phyloP scores from a whole-genome alignment of 2,888 invertebrate genomes.

The Eupithecia exiguata region DNA sequence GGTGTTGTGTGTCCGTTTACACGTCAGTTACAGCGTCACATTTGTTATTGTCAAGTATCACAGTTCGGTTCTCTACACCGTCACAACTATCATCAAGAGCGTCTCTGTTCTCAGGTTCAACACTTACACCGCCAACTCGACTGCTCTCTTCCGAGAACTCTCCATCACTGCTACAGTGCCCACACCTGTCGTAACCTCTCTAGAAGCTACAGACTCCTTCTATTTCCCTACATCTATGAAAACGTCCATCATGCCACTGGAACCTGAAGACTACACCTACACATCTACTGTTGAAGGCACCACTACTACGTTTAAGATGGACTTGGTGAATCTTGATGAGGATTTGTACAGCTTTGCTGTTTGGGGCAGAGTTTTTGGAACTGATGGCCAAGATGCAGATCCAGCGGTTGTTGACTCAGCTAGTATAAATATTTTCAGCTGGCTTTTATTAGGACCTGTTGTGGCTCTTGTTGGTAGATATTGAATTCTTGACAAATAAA shows the following conservation, averaged over 20 bases:
- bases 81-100: neutral
- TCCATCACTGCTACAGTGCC: constrained; percentile 73
- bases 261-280: constrained; percentile 61
- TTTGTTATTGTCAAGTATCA: neutral
- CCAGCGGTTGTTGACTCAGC: constrained; percentile 49
- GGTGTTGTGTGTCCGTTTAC: no score
- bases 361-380: constrained; percentile 79
- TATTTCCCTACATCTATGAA: constrained; percentile 80
- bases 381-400: constrained; percentile 65
- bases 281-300: constrained; percentile 37
- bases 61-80: neutral
- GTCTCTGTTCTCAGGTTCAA: constrained; percentile 62
- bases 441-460: constrained; percentile 36
- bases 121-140: constrained; percentile 66
- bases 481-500: neutral
- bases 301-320: constrained; percentile 51
- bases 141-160: constrained; percentile 75
- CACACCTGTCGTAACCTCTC: constrained; percentile 53
- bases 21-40: neutral
- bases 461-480: constrained; percentile 12
- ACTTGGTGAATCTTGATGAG: constrained; percentile 51
- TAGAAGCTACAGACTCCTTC: constrained; percentile 62
- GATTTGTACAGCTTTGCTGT: constrained; percentile 80
- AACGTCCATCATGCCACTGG: constrained; percentile 78
- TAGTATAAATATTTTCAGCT: constrained; percentile 37